A percentile compares a stretch with the other conserved stretches of the same genome.
Evolutionary conservation across 2,888 invertebrate species (phyloP).

Genomic region (Strigamia crassipes): DNA sequence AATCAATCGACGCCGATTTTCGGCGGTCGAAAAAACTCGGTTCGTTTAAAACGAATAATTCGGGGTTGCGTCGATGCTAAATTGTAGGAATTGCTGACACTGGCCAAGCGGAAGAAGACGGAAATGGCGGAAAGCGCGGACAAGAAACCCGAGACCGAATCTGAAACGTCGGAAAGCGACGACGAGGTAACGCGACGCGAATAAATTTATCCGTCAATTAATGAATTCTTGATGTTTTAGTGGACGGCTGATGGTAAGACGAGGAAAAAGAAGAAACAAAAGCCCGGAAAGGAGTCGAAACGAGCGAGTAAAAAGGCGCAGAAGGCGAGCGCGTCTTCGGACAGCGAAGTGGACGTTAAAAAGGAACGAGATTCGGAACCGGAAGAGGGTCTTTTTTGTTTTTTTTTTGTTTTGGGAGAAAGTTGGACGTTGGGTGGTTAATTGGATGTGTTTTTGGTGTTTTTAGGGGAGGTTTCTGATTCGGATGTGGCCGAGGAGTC

Average conservation of each 20-base stretch:
- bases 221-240: too few species aligned
- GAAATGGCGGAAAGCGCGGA: neutral
- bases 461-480: slow-evolving; percentile 78
- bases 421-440: too few species aligned
- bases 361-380: slow-evolving; percentile 69
- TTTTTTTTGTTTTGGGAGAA: neutral
- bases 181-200: slow-evolving; percentile 56
- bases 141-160: slow-evolving; percentile 53
- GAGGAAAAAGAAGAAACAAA: slow-evolving; percentile 57
- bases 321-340: slow-evolving; percentile 46
- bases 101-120: slow-evolving; percentile 76
- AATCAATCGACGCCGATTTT: slow-evolving; percentile 13
- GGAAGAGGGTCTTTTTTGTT: slow-evolving; percentile 70
- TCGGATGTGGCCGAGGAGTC: slow-evolving; percentile 50
- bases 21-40: neutral
- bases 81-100: slow-evolving; percentile 74
- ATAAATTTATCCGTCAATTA: too few species aligned
- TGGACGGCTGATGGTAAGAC: slow-evolving; percentile 58
- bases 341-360: slow-evolving; percentile 53
- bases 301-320: slow-evolving; percentile 14
- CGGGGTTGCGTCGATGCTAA: too few species aligned
- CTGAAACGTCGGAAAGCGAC: slow-evolving; percentile 65
- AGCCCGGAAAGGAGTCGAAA: slow-evolving; percentile 56
- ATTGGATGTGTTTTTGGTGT: neutral
- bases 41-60: neutral